Conservation (phyloP, 2,113 vertebrate species). For the Thamnophis sirtalis region DNA sequence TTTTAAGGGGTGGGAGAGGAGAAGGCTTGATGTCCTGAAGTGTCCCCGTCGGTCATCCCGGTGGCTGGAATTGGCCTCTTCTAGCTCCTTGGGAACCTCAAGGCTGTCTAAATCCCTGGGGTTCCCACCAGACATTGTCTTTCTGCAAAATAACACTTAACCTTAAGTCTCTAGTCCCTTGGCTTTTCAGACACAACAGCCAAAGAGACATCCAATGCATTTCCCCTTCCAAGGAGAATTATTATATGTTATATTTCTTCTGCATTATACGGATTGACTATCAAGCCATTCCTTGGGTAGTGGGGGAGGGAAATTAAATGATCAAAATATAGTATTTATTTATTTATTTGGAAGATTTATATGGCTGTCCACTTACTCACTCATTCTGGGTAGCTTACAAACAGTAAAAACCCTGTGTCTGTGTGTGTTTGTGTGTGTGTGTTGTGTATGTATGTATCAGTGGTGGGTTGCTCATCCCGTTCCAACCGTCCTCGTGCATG, state of each 20-base stretch:
- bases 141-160: background rate
- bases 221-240: background rate
- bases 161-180: background rate
- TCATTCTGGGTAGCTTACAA: too few species aligned
- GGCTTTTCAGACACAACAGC: background rate
- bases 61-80: background rate
- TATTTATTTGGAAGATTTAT: background rate
- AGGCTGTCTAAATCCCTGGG: background rate
- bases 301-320: background rate
- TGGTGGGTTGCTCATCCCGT: too few species aligned
- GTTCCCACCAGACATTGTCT: background rate
- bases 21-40: background rate
- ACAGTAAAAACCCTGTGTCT: too few species aligned
- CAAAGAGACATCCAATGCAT: background rate
- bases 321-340: background rate
- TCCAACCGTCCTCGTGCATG: too few species aligned
- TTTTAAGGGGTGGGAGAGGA: background rate
- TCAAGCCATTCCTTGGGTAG: background rate
- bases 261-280: background rate
- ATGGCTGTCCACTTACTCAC: background rate
- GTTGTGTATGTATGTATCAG: too few species aligned
- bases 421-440: too few species aligned
- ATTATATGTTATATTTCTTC: background rate
- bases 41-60: background rate
- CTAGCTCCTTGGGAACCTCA: background rate